Base-by-base conservation (phyloP, 1,140 invertebrate genomes). In the Cepaea nemoralis region DNA sequence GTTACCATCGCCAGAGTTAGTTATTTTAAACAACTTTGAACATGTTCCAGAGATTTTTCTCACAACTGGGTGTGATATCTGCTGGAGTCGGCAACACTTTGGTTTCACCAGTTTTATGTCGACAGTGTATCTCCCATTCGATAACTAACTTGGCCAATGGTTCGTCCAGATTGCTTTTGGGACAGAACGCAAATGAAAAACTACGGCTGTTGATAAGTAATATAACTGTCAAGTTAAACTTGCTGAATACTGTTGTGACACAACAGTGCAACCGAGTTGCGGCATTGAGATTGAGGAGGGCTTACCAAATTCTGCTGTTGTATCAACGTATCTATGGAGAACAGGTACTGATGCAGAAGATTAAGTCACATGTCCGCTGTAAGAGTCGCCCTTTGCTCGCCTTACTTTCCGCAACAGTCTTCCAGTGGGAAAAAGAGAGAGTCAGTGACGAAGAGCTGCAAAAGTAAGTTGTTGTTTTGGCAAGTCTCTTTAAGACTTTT, bases 341-440 rank as follows among this genome's bases (percentile, higher is more conserved):
- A 31, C 76, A 78, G 35, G 3, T 78, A 24, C 59, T 78, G 22
- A 66, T 48, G 63, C 55, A 78, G 16, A 78, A 78, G 19, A 42
- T 78, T 12, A 78, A 67, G 22, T 50, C 33, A 24, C 33, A 67
- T 12, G 14, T 78, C 16, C 22, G 27, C 19, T 27, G 35, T 40
- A 67, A 45, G 27, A 67, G 37, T 27, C 31, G 39, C 10, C 76
- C 76, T 5, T 78, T 78, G 40, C 31, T 78, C 5, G 59, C 76
- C 8, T 35, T 78, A n/a, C 27, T 78, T 6, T 78, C 76, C 39
- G 76, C 76, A 66, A 39, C 76, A 40, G 22, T 67, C 10, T 78
- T 78, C 45, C 55, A 67, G 35, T 78, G 76, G 76, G 76, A 78
- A 24, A 66, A 78, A 78, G 76, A 78, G 67, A 37, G 76, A 66